Evolutionary conservation across 1,140 invertebrate species (phyloP).

Genomic region (Adelges cooleyi): DNA sequence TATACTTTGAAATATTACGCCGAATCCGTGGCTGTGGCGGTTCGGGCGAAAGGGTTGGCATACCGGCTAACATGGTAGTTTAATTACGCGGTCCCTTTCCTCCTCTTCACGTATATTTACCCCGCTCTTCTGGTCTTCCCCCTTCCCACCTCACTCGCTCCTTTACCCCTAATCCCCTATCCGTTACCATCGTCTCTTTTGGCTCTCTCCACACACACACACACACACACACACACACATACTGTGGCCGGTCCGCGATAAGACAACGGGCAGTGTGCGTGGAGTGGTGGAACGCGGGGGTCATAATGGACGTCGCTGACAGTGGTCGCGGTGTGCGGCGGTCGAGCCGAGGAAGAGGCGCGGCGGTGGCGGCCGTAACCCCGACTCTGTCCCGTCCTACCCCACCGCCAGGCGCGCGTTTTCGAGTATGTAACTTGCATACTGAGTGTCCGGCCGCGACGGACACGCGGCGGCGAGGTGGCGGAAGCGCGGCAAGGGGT

Average conservation of each 20-base stretch:
- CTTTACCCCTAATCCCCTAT: neutral
- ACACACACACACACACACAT: neutral
- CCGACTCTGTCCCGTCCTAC: neutral
- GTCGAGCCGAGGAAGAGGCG: neutral
- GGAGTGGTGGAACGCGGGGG: neutral
- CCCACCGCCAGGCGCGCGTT: conserved; percentile 7
- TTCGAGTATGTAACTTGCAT: conserved; percentile 28
- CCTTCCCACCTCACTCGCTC: neutral
- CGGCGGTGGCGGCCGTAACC: neutral
- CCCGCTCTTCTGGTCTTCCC: neutral
- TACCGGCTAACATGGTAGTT: conserved; percentile 28
- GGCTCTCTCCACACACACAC: neutral
- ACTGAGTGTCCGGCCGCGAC: conserved; percentile 25
- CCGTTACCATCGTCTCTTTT: neutral
- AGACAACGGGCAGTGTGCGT: conserved; percentile 13
- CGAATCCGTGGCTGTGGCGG: conserved; percentile 10
- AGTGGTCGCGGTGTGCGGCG: neutral
- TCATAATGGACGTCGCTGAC: conserved; percentile 26
- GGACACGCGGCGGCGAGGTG: conserved; percentile 6
- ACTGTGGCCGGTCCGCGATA: conserved; percentile 17
- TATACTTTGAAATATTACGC: conserved; percentile 22
- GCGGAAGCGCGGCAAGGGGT: neutral
- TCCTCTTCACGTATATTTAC: too few relatives aligned
- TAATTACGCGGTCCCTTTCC: conserved; percentile 26
- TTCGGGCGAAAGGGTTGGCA: conserved; percentile 23